A percentile compares a stretch with the other conserved stretches of the same genome.
Conservation (phyloP, 64 coral and sea anemone species). For the Astreopora myriophthalma region DNA sequence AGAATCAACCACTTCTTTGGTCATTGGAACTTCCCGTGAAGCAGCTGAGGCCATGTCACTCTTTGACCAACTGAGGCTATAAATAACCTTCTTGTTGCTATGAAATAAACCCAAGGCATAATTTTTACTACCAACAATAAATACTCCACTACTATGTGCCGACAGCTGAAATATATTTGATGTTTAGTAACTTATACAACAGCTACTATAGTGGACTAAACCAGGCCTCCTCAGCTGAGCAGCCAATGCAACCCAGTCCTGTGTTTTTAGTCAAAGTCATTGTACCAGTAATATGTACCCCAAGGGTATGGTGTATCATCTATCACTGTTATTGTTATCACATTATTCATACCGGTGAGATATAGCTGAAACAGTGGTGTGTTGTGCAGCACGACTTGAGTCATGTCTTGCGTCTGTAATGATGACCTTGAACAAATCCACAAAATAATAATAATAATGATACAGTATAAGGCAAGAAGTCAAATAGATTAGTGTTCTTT, state of each 20-base stretch:
- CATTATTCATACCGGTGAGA: constrained; percentile 16
- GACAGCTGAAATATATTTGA: too few relatives aligned
- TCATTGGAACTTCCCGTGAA: constrained; percentile 27
- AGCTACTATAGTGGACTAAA: too few relatives aligned
- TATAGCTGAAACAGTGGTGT: constrained; percentile 42
- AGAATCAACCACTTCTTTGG: not conserved
- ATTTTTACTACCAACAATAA: too few relatives aligned
- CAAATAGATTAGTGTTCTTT: not conserved
- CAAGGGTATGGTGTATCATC: not conserved
- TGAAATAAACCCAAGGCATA: too few relatives aligned
- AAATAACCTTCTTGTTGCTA: constrained; percentile 37
- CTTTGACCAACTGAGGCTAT: constrained; percentile 12
- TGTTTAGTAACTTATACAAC: too few relatives aligned
- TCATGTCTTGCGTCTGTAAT: constrained; percentile 55
- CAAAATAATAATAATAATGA: not conserved
- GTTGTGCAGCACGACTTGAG: constrained; percentile 11
- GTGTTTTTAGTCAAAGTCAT: too few relatives aligned
- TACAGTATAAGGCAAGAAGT: not conserved
- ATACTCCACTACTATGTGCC: too few relatives aligned
- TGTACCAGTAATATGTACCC: too few relatives aligned
- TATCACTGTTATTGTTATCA: not conserved
- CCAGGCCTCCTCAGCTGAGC: too few relatives aligned
- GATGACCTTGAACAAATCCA: not conserved
- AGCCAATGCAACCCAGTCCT: too few relatives aligned
- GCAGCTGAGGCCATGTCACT: constrained; percentile 12